Base-by-base conservation (phyloP, 1,140 invertebrate genomes). In the Lethocerus indicus region DNA sequence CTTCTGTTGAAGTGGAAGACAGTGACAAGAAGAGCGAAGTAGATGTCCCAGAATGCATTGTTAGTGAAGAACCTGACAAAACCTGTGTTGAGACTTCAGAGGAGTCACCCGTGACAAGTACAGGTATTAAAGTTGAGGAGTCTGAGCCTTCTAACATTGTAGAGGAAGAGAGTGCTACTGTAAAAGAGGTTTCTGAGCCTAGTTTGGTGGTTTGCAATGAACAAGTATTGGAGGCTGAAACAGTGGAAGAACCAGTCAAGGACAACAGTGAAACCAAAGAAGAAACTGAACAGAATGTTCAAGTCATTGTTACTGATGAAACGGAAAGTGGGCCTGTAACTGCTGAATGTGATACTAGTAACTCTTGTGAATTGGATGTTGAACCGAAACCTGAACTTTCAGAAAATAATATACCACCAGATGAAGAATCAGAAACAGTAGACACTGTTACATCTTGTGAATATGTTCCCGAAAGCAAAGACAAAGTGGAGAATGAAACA, bases 331-430 rank as follows among this genome's bases (percentile, higher is more conserved):
- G 42, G 27, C 7, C 4, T 2, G 42, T 28, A 44, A 26, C 42
- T n/a, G 21, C 42, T 27, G 42, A 44, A 28, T 44, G 42, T 44
- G 42, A 44, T 44, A 44, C 42, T 20, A 44, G 42, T 44, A 44
- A 28, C 25, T 44, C 42, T 3, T 44, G 42, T 44, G 42, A 44
- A 28, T 28, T 27, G 4, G 42, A 44, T 18, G 2, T 44, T 23
- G 42, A 44, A 28, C n/a, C 13, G n/a, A 44, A 44, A 44, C 23
- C n/a, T 3, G 3, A 13, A 28, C 14, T 20, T 1, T 25, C 26
- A 24, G 39, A 42, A 42, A 13, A 21, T 3, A 20, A 20, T 13
- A 16, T 16, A 27, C 18, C 24, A 3, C 23, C 3, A 7, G 40
- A 20, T 7, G 40, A 42, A 29, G n/a, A 18, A 3, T 7, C 42